phyloP scores from a whole-genome alignment of 1,140 invertebrate genomes.

The Dendroctonus valens region DNA sequence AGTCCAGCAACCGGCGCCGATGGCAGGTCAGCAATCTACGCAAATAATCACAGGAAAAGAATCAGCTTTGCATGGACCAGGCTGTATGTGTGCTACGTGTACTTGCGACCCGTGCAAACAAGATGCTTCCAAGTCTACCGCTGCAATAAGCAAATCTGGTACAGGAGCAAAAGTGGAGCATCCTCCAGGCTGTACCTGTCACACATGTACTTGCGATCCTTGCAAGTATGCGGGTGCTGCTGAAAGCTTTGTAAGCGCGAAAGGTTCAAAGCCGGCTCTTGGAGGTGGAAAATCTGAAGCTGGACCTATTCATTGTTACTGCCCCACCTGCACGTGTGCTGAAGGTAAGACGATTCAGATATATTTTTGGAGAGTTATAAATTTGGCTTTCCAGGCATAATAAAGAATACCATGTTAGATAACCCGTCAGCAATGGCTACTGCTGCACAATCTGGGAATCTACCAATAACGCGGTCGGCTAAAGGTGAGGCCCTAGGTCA shows the following conservation, averaged over 20 bases:
- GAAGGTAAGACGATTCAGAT: constrained; percentile 11
- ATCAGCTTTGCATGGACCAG: background rate
- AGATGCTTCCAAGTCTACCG: background rate
- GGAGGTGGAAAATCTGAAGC: background rate
- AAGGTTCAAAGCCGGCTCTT: constrained; percentile 2
- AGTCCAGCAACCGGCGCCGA: background rate
- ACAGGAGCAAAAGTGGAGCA: background rate
- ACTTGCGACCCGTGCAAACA: constrained; percentile 7
- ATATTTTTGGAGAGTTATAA: too few species aligned
- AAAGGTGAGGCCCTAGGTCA: too few species aligned
- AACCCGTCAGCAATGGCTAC: too few species aligned
- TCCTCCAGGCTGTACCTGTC: constrained; percentile 9
- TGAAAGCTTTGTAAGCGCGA: background rate
- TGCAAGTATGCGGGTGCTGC: background rate
- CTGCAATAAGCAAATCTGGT: background rate
- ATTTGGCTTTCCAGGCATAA: too few species aligned
- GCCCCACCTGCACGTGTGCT: constrained; percentile 32
- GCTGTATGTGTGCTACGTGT: background rate
- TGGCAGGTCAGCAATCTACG: too few species aligned
- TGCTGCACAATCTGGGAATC: too few species aligned
- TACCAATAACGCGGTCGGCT: too few species aligned
- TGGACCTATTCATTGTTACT: constrained; percentile 19
- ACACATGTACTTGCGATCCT: constrained; percentile 1
- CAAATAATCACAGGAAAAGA: too few species aligned
- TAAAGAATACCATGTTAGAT: too few species aligned